Conservation (phyloP, 2,797 vertebrate genomes). For the Cuniculus paca region DNA sequence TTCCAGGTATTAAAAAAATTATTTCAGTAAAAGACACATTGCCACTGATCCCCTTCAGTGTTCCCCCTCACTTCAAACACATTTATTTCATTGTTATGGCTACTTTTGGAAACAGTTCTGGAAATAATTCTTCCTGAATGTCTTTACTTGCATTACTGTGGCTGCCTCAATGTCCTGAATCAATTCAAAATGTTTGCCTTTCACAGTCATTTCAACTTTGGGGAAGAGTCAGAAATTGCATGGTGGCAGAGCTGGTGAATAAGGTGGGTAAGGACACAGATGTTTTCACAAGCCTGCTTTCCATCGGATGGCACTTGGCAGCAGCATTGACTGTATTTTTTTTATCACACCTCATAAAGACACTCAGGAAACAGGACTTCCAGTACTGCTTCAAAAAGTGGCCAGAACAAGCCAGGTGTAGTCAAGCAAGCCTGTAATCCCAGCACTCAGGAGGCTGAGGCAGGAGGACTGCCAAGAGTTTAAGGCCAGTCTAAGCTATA, state of each 20-base stretch:
- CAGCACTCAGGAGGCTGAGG: background rate
- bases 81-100: background rate
- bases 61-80: background rate
- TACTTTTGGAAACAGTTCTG: background rate
- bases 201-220: background rate
- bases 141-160: background rate
- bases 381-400: background rate
- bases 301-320: background rate
- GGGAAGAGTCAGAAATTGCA: background rate
- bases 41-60: background rate
- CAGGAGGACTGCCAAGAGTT: background rate
- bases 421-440: background rate
- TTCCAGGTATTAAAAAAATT: too few species aligned
- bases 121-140: background rate
- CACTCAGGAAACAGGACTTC: background rate
- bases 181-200: background rate
- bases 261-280: background rate
- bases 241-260: background rate
- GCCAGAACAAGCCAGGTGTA: background rate
- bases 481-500: background rate
- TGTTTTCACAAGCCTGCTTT: background rate
- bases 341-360: background rate
- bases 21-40: background rate
- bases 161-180: background rate
- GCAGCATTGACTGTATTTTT: background rate